phyloP scores from a whole-genome alignment of 2,113 vertebrate species.

The Lepus americanus region DNA sequence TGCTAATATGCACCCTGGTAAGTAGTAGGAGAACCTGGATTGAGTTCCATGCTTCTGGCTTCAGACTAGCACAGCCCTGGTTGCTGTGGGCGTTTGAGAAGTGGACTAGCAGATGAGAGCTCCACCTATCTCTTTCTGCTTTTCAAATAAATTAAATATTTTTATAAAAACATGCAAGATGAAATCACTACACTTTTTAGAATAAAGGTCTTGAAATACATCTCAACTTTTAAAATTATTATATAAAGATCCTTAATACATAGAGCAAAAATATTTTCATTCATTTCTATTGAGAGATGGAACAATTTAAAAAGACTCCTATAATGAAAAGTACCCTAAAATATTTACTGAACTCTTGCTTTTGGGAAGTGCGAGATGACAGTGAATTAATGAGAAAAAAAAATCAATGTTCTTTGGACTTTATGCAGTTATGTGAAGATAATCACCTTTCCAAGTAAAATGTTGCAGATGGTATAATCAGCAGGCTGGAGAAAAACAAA shows the following conservation, averaged over 20 bases:
- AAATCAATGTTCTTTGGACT: not conserved
- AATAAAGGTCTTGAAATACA: not conserved
- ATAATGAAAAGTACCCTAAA: not conserved
- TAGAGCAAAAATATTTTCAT: not conserved
- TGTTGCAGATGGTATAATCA: not conserved
- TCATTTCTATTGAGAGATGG: conserved; percentile 20
- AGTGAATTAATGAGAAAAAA: not conserved
- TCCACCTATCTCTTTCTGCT: too few species aligned
- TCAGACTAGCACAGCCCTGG: too few species aligned
- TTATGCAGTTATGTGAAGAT: not conserved
- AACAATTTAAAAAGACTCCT: not conserved
- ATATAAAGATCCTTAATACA: not conserved
- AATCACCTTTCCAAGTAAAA: not conserved
- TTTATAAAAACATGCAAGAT: not conserved
- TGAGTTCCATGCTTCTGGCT: too few species aligned
- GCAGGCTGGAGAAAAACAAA: not conserved
- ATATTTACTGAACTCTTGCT: not conserved
- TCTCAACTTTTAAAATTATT: conserved; percentile 2
- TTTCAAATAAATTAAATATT: not conserved
- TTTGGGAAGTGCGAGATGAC: not conserved
- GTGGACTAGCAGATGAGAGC: too few species aligned
- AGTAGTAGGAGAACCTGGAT: too few species aligned
- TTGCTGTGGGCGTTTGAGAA: too few species aligned
- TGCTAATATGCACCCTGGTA: too few species aligned
- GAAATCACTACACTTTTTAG: not conserved